A percentile compares a stretch with the other conserved stretches of the same genome.
phyloP scores from a whole-genome alignment of 1,140 invertebrate species.

The Eurytemora carolleeae region DNA sequence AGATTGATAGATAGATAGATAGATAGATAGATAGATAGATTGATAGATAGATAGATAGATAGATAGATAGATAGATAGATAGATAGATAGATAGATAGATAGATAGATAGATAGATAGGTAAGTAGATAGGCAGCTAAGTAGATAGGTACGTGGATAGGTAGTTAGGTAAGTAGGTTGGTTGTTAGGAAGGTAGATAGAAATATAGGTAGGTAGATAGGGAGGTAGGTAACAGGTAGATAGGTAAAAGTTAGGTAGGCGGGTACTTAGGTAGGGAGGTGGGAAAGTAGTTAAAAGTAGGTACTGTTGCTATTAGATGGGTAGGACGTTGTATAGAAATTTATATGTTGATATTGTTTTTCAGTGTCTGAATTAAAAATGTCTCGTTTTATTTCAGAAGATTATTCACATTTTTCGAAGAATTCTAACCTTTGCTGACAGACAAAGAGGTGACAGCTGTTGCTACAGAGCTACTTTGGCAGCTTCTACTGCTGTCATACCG shows the following conservation, averaged over 20 bases:
- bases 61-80: neutral
- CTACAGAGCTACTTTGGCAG: too few relatives aligned
- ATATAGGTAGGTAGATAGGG: neutral
- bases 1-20: neutral
- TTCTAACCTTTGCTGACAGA: too few relatives aligned
- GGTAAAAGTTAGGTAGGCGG: neutral
- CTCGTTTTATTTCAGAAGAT: too few relatives aligned
- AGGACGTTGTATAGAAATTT: too few relatives aligned
- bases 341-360: too few relatives aligned
- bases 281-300: too few relatives aligned
- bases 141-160: neutral
- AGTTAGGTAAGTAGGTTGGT: neutral
- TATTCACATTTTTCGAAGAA: too few relatives aligned
- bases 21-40: neutral
- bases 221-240: neutral
- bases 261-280: neutral
- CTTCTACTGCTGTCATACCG: too few relatives aligned
- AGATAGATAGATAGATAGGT: neutral
- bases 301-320: too few relatives aligned
- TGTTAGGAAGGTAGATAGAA: neutral
- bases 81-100: neutral
- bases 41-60: neutral
- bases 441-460: too few relatives aligned
- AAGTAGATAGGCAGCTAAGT: neutral
- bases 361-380: too few relatives aligned